Conservation (phyloP, 1,140 invertebrate species). For the Plutomurus gul region DNA sequence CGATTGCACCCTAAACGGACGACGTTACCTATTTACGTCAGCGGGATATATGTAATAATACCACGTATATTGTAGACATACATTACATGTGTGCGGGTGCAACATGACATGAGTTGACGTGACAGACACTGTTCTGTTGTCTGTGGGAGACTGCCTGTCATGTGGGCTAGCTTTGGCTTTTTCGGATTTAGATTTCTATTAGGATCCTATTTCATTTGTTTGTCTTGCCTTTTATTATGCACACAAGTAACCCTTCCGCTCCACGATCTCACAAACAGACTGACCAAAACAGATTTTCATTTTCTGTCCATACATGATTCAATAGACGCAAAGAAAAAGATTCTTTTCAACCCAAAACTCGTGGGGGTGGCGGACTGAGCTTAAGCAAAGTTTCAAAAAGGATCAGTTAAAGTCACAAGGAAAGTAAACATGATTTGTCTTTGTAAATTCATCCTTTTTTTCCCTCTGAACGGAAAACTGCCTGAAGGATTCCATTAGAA, state of each 20-base stretch:
- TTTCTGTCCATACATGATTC: not conserved
- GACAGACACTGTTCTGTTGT: not conserved
- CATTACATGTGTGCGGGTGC: too few species aligned
- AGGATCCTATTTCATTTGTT: conserved; percentile 25
- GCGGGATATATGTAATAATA: too few species aligned
- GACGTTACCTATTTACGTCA: too few species aligned
- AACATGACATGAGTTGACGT: not conserved
- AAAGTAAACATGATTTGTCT: not conserved
- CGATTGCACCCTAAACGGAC: too few species aligned
- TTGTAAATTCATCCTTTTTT: not conserved
- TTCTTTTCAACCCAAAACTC: conserved; percentile 1
- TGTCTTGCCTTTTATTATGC: not conserved
- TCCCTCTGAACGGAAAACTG: not conserved
- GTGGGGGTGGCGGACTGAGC: not conserved
- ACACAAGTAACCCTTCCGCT: conserved; percentile 3
- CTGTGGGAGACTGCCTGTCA: not conserved
- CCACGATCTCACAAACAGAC: not conserved
- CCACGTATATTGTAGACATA: too few species aligned
- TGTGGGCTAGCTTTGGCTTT: not conserved
- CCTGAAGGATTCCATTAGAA: conserved; percentile 5
- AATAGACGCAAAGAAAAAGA: not conserved
- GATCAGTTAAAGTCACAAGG: not conserved
- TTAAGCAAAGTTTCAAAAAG: not conserved
- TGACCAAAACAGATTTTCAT: conserved; percentile 29
- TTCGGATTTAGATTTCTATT: conserved; percentile 17